phyloP scores from a whole-genome alignment of 1,140 invertebrate genomes.

The Antheraea mylitta region DNA sequence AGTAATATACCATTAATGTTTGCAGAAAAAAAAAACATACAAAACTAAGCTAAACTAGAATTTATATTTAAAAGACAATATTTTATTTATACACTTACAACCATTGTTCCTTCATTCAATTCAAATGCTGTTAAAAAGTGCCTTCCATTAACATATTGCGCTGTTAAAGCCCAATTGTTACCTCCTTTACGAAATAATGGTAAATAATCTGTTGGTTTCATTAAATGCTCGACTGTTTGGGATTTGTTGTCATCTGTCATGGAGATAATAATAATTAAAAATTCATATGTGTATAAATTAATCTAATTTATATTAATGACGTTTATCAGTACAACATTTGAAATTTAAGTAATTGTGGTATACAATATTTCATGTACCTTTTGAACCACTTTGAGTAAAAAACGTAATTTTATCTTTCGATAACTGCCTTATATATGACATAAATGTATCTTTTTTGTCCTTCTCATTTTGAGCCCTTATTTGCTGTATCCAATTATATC shows the following conservation, averaged over 20 bases:
- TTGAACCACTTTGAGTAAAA: conserved; percentile 60
- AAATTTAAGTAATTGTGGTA: too few relatives aligned
- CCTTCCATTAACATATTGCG: conserved; percentile 67
- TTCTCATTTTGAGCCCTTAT: conserved; percentile 55
- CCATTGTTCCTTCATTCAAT: conserved; percentile 64
- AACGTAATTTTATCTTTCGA: conserved; percentile 73
- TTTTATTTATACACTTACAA: conserved; percentile 45
- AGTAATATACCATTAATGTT: too few relatives aligned
- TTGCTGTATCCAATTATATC: conserved; percentile 68
- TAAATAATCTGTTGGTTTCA: conserved; percentile 66
- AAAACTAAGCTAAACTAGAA: too few relatives aligned
- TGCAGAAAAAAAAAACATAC: not conserved
- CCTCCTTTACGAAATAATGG: conserved; percentile 63
- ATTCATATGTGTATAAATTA: not conserved
- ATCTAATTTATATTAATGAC: not conserved
- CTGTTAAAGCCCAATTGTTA: conserved; percentile 64
- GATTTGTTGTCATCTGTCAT: conserved; percentile 53
- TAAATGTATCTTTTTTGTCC: conserved; percentile 64
- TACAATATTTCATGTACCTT: conserved; percentile 39
- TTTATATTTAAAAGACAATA: not conserved
- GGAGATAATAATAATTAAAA: not conserved
- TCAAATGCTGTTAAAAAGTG: conserved; percentile 71
- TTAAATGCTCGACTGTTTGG: conserved; percentile 63
- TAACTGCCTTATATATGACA: conserved; percentile 68
- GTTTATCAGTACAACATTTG: not conserved